Evolutionary conservation across 2,113 vertebrate genomes (phyloP).

Genomic region (Phrynocephalus versicolor): DNA sequence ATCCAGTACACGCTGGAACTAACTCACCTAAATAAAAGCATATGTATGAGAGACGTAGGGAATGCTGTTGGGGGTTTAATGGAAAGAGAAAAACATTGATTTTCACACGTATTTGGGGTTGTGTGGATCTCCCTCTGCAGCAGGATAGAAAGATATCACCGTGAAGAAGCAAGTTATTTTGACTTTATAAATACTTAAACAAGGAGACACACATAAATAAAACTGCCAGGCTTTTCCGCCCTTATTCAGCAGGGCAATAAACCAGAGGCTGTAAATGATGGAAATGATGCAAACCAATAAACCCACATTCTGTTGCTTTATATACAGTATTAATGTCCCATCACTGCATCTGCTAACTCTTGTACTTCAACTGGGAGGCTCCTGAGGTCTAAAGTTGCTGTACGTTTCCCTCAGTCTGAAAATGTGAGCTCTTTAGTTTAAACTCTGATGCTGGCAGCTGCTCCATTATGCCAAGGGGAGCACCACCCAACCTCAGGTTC

Average conservation of each 20-base stretch:
- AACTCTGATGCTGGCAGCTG: neutral
- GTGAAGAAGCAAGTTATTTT: conserved; percentile 42
- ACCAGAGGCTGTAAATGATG: conserved; percentile 42
- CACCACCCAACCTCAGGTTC: too few species aligned
- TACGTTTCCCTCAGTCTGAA: neutral
- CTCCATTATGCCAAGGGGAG: too few species aligned
- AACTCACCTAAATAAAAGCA: conserved; percentile 51
- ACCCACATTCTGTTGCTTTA: conserved; percentile 40
- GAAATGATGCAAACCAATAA: conserved; percentile 29
- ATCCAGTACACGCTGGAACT: conserved; percentile 63
- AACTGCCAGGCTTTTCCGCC: conserved; percentile 46
- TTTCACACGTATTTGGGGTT: conserved; percentile 64
- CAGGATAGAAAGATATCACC: conserved; percentile 44
- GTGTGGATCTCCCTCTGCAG: conserved; percentile 35
- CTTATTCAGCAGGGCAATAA: conserved; percentile 59
- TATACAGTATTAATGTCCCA: neutral
- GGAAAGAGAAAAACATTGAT: conserved; percentile 66
- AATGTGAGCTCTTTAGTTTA: neutral
- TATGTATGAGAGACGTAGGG: conserved; percentile 22
- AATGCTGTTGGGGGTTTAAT: conserved; percentile 49
- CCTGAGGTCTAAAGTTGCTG: neutral
- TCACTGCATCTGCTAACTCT: conserved; percentile 4
- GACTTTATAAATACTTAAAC: conserved; percentile 59
- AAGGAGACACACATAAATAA: conserved; percentile 44
- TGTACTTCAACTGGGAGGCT: neutral